Evolutionary conservation across 1,140 invertebrate species (phyloP).

Genomic region (Drosophila tropicalis): DNA sequence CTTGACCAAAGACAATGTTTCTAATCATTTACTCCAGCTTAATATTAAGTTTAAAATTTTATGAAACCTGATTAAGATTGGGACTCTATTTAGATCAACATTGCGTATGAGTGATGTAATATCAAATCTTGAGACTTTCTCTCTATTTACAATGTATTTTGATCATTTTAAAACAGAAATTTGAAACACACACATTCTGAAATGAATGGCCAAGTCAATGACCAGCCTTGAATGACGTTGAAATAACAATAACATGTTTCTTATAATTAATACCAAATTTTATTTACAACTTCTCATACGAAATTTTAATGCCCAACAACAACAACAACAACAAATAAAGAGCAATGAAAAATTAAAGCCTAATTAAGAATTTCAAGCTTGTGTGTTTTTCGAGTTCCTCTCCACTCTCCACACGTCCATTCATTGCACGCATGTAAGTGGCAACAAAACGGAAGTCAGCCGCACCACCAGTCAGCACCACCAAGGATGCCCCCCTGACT

Average conservation of each 20-base stretch:
- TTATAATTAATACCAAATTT: conserved; percentile 33
- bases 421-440: conserved; percentile 21
- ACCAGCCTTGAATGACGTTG: conserved; percentile 34
- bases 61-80: too few species aligned
- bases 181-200: too few species aligned
- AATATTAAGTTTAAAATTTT: too few species aligned
- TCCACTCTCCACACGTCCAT: neutral
- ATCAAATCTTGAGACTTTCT: too few species aligned
- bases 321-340: conserved; percentile 15
- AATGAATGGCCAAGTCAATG: conserved; percentile 14
- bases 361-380: conserved; percentile 63
- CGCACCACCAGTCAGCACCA: conserved; percentile 2
- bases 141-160: too few species aligned
- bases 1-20: too few species aligned
- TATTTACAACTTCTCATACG: conserved; percentile 51
- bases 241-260: conserved; percentile 18
- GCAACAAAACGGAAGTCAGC: conserved; percentile 4
- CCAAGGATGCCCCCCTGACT: conserved; percentile 34
- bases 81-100: too few species aligned
- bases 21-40: too few species aligned
- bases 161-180: too few species aligned
- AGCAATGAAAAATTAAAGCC: conserved; percentile 44
- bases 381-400: neutral
- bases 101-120: too few species aligned
- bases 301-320: conserved; percentile 38